Evolutionary conservation across 2,113 vertebrate species (phyloP).

Genomic region (Urocolius indicus): DNA sequence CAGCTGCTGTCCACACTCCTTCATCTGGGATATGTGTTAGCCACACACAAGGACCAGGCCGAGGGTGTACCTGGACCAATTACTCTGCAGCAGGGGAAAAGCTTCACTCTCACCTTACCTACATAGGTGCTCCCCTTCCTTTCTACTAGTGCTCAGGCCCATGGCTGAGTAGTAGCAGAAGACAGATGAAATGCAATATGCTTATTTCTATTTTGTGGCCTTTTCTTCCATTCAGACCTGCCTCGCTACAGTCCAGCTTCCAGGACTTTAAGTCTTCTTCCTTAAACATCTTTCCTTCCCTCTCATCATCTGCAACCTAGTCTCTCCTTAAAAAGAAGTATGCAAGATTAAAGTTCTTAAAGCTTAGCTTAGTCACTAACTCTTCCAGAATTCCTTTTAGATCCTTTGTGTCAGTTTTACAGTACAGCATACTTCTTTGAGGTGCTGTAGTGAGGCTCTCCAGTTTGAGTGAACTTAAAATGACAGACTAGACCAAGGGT

Average conservation of each 20-base stretch:
- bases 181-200: neutral
- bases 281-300: neutral
- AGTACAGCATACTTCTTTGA: neutral
- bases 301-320: neutral
- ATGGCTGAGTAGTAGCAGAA: neutral
- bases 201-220: neutral
- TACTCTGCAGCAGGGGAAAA: neutral
- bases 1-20: neutral
- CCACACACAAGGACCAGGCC: neutral
- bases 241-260: neutral
- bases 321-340: neutral
- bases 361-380: neutral
- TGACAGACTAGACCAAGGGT: neutral
- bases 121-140: neutral
- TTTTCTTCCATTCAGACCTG: neutral
- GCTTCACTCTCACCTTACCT: neutral
- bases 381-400: neutral
- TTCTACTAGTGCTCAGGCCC: neutral
- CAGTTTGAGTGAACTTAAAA: neutral
- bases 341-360: neutral
- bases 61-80: neutral
- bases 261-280: neutral
- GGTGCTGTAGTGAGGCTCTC: neutral
- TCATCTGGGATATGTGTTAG: neutral
- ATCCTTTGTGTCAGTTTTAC: neutral